Evolutionary conservation across 2,888 invertebrate species (phyloP), one percentile per base, ranked within the genome.

Genomic region (Koerneria pararmatus): DNA sequence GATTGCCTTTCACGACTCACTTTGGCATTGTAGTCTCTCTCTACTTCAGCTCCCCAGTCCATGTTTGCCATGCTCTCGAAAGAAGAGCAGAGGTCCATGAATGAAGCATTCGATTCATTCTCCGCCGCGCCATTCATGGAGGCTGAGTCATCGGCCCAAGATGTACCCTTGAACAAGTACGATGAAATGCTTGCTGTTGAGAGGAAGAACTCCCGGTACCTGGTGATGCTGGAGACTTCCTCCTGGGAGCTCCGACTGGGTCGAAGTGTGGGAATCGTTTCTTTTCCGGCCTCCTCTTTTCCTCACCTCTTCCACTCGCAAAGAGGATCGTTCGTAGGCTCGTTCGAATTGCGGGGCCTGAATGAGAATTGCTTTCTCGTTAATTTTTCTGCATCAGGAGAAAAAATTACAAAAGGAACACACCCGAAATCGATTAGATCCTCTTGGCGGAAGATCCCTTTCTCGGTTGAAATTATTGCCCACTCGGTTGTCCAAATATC

Each of bases 221-320:
- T 8, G 6, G 24, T 8, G 62, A 62, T n/a, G 19, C 54, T 5
- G 64, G 32, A 34, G 31, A 35, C 22, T 24, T 37, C 64, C 64
- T 56, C 56, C 15, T n/a, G 64, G 64, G 54, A 64, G 54, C 64
- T 64, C 64, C 31, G 64, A 64, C 57, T 75, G 74, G n/a, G 76
- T 76, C 59, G 71, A 71, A 53, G 74, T 75, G 6, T 75, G 72
- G 46, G 76, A 76, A 58, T 75, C 75, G 66, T 76, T 76, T 22
- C 76, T 61, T 19, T 71, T 54, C 22, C 64, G 64, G 4, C 22
- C 48, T 11, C 34, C 54, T 56, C 64, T 64, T 34, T 56, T 54
- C 54, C 56, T 64, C 24, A 29, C 56, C 37, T 64, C 64, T 46
- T 64, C 64, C 1, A 56, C 54, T 22, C 64, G 19, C 41, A 64